Evolutionary conservation across 2,888 invertebrate genomes (phyloP).

Genomic region (Drosophila heteroneura): DNA sequence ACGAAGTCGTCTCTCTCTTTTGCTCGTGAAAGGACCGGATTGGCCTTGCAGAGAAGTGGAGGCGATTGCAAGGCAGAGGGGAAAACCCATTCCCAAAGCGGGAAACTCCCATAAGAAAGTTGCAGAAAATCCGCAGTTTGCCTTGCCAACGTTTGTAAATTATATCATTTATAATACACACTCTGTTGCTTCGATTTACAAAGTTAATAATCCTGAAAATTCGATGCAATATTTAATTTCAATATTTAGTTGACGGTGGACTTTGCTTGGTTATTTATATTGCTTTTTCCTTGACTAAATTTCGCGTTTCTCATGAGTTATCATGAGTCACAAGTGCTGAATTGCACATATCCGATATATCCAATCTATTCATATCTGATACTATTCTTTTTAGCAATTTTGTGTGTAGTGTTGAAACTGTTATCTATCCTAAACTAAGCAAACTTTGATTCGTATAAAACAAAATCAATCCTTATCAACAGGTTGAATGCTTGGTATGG

Average conservation of each 20-base stretch:
- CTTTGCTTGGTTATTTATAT: too few relatives aligned
- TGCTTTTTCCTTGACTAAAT: too few relatives aligned
- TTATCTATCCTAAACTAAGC: background rate
- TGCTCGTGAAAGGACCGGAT: background rate
- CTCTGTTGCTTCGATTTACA: too few relatives aligned
- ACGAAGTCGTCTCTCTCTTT: background rate
- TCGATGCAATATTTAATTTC: too few relatives aligned
- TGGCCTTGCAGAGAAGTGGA: background rate
- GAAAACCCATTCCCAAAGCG: background rate
- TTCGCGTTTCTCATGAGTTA: too few relatives aligned
- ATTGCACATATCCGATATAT: background rate
- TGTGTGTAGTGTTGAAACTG: background rate
- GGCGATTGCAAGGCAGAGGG: background rate
- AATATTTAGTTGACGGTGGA: too few relatives aligned
- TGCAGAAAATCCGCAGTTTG: too few relatives aligned
- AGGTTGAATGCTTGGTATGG: conserved; percentile 1
- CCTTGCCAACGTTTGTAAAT: too few relatives aligned
- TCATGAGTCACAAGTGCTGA: background rate
- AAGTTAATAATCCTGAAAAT: too few relatives aligned
- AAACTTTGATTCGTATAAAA: background rate
- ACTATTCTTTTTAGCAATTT: background rate
- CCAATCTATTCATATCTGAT: too few relatives aligned
- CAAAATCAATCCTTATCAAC: conserved; percentile 1
- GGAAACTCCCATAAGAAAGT: background rate
- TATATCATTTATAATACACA: too few relatives aligned